Evolutionary conservation across 1,140 invertebrate genomes (phyloP).

Genomic region (Drosophila sp.): DNA sequence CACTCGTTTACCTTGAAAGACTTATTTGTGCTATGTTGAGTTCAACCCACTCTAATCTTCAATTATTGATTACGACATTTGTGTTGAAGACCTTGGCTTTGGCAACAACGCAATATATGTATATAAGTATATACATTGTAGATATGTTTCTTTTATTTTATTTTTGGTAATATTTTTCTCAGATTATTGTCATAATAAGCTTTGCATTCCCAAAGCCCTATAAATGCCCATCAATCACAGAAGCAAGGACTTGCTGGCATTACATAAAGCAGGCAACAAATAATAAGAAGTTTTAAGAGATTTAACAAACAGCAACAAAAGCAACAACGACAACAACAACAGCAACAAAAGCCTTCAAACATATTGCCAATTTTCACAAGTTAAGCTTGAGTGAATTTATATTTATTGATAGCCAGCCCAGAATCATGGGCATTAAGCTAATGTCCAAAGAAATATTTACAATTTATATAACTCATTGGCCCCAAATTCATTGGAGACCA

Average conservation of each 20-base stretch:
- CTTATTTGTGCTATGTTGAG: conserved; percentile 22
- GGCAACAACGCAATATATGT: no score
- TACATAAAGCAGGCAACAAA: conserved; percentile 19
- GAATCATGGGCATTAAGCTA: not conserved
- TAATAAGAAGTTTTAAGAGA: conserved; percentile 42
- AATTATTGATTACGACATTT: conserved; percentile 36
- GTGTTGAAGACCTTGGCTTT: conserved; percentile 5
- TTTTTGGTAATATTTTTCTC: conserved; percentile 23
- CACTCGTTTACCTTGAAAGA: not conserved
- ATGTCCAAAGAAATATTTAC: conserved; percentile 5
- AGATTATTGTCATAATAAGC: conserved; percentile 59
- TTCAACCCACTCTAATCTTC: conserved; percentile 30
- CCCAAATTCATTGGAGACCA: no score
- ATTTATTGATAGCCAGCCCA: conserved; percentile 9
- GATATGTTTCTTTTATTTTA: not conserved
- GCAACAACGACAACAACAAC: conserved; percentile 18
- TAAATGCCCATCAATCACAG: conserved; percentile 54
- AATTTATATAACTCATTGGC: not conserved
- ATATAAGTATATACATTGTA: no score
- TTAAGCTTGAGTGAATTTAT: conserved; percentile 20
- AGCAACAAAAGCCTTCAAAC: conserved; percentile 13
- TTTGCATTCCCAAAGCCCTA: conserved; percentile 37
- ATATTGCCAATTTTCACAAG: conserved; percentile 33
- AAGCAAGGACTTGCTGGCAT: conserved; percentile 20
- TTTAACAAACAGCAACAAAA: conserved; percentile 24